Evolutionary conservation across 2,113 vertebrate genomes (phyloP).

Genomic region (Onychorhynchus coronatus): DNA sequence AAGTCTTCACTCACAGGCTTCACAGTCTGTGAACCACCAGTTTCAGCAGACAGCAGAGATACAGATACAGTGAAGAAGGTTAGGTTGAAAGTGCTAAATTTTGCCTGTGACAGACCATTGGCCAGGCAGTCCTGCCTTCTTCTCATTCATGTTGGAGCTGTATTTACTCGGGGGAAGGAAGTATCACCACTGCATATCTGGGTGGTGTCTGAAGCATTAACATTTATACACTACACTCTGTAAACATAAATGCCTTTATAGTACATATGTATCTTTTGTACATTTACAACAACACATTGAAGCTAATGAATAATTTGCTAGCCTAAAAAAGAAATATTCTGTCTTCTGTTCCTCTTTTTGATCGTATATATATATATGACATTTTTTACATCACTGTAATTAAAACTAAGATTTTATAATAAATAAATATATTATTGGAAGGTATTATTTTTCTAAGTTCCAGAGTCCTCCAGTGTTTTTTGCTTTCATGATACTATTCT

Average conservation of each 20-base stretch:
- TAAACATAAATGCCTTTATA: neutral
- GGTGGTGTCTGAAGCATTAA: neutral
- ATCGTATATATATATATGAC: rapidly evolving
- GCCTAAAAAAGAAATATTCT: neutral
- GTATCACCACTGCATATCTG: neutral
- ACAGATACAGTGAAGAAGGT: neutral
- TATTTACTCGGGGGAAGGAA: neutral
- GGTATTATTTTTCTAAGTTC: neutral
- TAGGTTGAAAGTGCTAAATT: neutral
- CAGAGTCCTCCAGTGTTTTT: neutral
- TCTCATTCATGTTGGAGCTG: neutral
- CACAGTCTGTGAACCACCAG: neutral
- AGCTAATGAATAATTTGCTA: neutral
- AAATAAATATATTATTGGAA: neutral
- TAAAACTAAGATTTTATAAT: neutral
- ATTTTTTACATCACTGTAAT: neutral
- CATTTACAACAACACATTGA: neutral
- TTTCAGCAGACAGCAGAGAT: neutral
- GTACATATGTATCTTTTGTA: neutral
- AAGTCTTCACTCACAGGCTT: neutral
- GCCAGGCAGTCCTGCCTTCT: neutral
- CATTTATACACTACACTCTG: neutral
- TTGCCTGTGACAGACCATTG: neutral
- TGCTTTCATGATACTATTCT: neutral
- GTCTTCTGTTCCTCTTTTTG: neutral